phyloP scores from a whole-genome alignment of 2,888 invertebrate genomes.

The Pandemis cinnamomeana region DNA sequence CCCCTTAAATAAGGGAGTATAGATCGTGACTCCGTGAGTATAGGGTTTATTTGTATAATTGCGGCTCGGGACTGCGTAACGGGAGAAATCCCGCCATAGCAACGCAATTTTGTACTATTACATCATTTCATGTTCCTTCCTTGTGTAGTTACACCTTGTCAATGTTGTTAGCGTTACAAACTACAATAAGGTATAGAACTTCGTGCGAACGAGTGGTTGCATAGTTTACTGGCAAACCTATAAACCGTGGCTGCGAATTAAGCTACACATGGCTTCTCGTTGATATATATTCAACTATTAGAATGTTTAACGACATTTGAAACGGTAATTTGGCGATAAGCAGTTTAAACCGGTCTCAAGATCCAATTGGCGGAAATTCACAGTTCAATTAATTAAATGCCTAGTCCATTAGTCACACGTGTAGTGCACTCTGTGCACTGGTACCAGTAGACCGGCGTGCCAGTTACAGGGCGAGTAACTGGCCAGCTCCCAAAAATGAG shows the following conservation, averaged over 20 bases:
- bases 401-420: constrained; percentile 23
- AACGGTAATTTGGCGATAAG: constrained; percentile 2
- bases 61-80: constrained; percentile 3
- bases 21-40: neutral
- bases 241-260: neutral
- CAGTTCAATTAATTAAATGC: constrained; percentile 24
- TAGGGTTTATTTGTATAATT: neutral
- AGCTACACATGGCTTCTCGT: neutral
- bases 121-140: constrained; percentile 2
- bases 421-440: constrained; percentile 19
- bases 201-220: neutral
- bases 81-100: constrained; percentile 14
- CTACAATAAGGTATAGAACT: neutral
- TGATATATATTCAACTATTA: neutral
- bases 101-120: constrained; percentile 28
- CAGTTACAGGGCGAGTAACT: constrained; percentile 25
- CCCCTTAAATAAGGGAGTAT: neutral
- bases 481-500: constrained; percentile 48
- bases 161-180: neutral
- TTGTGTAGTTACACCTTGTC: neutral
- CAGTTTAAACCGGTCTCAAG: neutral
- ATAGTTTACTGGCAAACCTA: neutral
- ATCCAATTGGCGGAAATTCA: constrained; percentile 20
- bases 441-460: constrained; percentile 3
- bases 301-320: neutral